These are phyloP conservation scores for Chrysochloris asiatica DNA, from an alignment of 2,113 vertebrate genomes.

Conservation along the genomic window DNA sequence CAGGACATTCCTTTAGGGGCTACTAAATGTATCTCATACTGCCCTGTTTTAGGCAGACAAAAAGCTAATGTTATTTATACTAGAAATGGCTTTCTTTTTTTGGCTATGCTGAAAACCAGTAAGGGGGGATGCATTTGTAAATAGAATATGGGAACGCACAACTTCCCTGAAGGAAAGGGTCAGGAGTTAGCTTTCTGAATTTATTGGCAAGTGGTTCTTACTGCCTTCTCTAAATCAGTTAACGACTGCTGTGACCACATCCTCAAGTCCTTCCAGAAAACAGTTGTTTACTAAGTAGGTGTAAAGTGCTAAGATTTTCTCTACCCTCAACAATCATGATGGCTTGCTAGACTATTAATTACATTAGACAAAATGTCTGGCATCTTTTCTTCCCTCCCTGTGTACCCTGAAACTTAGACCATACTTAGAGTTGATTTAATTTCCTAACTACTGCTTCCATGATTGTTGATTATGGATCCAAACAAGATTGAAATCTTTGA, in stretches of 20 bases:
- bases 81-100: not conserved
- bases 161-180: not conserved
- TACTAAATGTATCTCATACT: not conserved
- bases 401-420: no score
- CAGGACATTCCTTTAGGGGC: constrained; percentile 59
- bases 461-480: no score
- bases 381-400: not conserved
- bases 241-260: not conserved
- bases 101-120: not conserved
- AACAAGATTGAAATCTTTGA: no score
- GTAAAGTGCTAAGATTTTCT: not conserved
- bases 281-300: not conserved
- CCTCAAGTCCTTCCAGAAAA: not conserved
- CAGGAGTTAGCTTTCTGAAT: not conserved
- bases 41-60: not conserved
- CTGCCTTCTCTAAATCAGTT: not conserved
- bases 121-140: not conserved
- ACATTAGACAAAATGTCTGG: constrained; percentile 1
- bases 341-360: not conserved
- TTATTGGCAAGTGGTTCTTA: not conserved
- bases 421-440: no score
- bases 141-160: not conserved
- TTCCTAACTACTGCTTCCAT: no score
- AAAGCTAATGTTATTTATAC: not conserved
- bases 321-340: not conserved